phyloP scores from a whole-genome alignment of 2,113 vertebrate species.

The Illadopsis cleaveri region DNA sequence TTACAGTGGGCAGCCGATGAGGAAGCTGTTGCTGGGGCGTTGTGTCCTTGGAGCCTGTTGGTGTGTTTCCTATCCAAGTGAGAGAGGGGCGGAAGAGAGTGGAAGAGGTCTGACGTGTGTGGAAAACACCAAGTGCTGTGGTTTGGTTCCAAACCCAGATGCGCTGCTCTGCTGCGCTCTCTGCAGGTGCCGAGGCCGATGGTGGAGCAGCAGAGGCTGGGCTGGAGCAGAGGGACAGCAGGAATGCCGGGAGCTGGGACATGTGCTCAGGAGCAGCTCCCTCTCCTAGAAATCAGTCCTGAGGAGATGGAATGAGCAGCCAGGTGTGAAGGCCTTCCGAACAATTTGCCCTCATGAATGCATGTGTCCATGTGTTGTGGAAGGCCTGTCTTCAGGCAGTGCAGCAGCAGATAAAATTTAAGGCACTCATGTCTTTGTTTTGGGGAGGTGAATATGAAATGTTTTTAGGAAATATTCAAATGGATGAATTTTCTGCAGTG shows the following conservation, averaged over 20 bases:
- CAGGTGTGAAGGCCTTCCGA: neutral
- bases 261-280: neutral
- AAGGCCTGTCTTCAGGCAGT: neutral
- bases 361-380: neutral
- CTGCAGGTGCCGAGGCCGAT: neutral
- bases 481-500: neutral
- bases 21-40: conserved; percentile 22
- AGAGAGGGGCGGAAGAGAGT: neutral
- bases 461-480: neutral
- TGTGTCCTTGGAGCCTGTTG: conserved; percentile 42
- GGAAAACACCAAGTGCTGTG: neutral
- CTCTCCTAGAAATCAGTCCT: neutral
- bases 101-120: neutral
- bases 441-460: neutral
- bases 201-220: neutral
- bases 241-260: neutral
- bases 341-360: neutral
- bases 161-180: accelerated
- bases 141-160: neutral
- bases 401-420: neutral
- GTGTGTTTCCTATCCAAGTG: neutral
- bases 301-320: neutral
- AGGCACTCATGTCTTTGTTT: neutral
- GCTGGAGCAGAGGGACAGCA: neutral
- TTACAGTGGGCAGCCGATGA: conserved; percentile 3